phyloP scores from a whole-genome alignment of 92 coral and sea anemone genomes.

The Umimayanthus chanpuru region DNA sequence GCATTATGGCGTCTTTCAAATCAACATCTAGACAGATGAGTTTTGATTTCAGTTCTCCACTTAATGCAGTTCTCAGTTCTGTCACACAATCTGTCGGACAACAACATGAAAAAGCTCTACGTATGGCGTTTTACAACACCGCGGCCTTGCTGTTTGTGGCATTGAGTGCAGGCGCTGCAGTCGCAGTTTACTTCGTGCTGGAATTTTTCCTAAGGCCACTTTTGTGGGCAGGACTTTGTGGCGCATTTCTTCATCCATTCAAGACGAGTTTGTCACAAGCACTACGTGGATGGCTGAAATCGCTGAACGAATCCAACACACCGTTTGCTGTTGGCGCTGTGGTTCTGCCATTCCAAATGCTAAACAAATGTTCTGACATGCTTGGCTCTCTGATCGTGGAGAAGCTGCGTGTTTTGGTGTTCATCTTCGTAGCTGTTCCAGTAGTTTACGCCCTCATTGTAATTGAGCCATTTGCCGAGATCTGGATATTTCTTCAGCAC shows the following conservation, averaged over 20 bases:
- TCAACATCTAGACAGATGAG: slow-evolving; percentile 73
- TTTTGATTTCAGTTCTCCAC: slow-evolving; percentile 81
- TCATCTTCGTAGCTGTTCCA: slow-evolving; percentile 56
- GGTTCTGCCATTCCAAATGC: slow-evolving; percentile 84
- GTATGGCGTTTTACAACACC: slow-evolving; percentile 92
- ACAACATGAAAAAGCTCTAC: slow-evolving; percentile 83
- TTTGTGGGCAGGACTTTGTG: slow-evolving; percentile 98
- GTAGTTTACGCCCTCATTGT: slow-evolving; percentile 69
- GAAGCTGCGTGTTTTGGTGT: slow-evolving; percentile 66
- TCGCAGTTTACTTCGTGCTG: slow-evolving; percentile 90
- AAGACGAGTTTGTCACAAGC: slow-evolving; percentile 82
- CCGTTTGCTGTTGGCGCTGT: slow-evolving; percentile 88
- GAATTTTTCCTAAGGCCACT: slow-evolving; percentile 92
- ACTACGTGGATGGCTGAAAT: slow-evolving; percentile 83
- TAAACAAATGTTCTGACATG: slow-evolving; percentile 78
- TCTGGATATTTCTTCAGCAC: slow-evolving; percentile 68
- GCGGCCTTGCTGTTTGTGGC: slow-evolving; percentile 89
- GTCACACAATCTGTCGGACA: slow-evolving; percentile 74
- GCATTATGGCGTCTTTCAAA: slow-evolving; percentile 70
- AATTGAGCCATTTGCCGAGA: slow-evolving; percentile 87
- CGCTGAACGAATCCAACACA: slow-evolving; percentile 81
- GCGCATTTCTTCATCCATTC: slow-evolving; percentile 95
- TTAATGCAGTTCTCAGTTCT: slow-evolving; percentile 80
- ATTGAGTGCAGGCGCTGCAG: slow-evolving; percentile 87
- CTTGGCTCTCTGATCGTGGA: slow-evolving; percentile 84